Percentiles rank a stretch among this genome's conserved stretches.
These are phyloP conservation scores for Lasioglossum lativentre DNA, from an alignment of 2,888 invertebrate genomes.

Conservation along the genomic window DNA sequence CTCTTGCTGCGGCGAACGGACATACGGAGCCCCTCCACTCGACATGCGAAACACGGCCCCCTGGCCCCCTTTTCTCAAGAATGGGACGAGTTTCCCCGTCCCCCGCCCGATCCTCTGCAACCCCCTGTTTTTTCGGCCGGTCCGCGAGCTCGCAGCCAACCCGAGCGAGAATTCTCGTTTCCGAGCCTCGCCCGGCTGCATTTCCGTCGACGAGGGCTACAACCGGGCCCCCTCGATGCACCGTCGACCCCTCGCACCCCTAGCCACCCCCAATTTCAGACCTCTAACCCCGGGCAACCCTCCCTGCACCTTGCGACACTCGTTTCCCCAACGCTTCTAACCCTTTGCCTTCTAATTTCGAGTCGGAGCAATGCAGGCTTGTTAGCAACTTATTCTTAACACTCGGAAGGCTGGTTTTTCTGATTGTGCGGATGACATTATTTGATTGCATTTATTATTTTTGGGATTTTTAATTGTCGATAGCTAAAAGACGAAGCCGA, in stretches of 20 bases:
- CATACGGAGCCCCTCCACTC: conserved; percentile 58
- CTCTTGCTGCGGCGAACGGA: conserved; percentile 64
- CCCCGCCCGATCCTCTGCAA: not conserved
- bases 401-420: no score
- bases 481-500: no score
- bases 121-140: not conserved
- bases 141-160: not conserved
- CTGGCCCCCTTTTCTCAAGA: not conserved
- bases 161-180: not conserved
- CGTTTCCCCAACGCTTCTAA: no score
- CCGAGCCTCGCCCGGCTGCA: not conserved
- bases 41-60: not conserved
- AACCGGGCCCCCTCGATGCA: not conserved
- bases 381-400: no score
- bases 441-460: no score
- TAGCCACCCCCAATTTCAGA: not conserved
- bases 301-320: not conserved
- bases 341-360: no score
- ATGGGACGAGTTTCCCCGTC: not conserved
- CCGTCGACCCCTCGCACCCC: not conserved
- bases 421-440: no score
- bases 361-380: no score
- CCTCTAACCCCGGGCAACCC: not conserved
- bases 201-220: not conserved
- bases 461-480: no score